A percentile compares a stretch with the other conserved stretches of the same genome.
phyloP scores from a whole-genome alignment of 2,113 vertebrate genomes.

The Chloebia gouldiae region DNA sequence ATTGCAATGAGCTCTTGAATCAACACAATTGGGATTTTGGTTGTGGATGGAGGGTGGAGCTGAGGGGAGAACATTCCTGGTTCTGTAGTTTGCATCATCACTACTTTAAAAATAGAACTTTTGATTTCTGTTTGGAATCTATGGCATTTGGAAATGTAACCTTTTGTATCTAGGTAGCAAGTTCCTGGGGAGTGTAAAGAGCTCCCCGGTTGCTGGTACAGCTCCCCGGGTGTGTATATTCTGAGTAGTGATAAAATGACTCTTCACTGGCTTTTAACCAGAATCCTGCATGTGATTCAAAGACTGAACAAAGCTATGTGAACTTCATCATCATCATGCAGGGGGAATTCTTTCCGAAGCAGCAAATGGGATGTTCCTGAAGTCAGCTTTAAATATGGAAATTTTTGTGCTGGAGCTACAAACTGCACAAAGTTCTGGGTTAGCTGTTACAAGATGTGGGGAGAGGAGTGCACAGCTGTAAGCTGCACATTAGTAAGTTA shows the following conservation, averaged over 20 bases:
- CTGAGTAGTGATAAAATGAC: conserved; percentile 37
- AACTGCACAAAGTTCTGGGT: neutral
- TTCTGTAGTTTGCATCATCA: conserved; percentile 7
- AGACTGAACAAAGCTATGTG: conserved; percentile 49
- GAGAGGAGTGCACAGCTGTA: neutral
- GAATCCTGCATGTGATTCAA: conserved; percentile 55
- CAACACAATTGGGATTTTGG: neutral
- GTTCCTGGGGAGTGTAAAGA: conserved; percentile 9
- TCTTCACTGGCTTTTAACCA: conserved; percentile 34
- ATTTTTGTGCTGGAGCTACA: conserved; percentile 38
- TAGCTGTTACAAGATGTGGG: neutral
- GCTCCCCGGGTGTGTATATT: neutral
- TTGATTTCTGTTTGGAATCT: neutral
- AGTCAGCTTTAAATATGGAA: conserved; percentile 67
- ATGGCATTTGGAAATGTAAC: neutral
- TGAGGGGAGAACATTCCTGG: neutral
- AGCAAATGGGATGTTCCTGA: conserved; percentile 64
- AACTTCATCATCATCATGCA: conserved; percentile 32
- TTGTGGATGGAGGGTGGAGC: neutral
- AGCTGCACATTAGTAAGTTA: conserved; percentile 1
- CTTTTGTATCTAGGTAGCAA: conserved; percentile 29
- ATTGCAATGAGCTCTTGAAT: neutral
- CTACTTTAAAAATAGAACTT: conserved; percentile 45
- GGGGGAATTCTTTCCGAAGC: conserved; percentile 66
- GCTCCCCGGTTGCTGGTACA: neutral